Conservation (phyloP, 2,797 vertebrate genomes). For the Pogoniulus pusillus region DNA sequence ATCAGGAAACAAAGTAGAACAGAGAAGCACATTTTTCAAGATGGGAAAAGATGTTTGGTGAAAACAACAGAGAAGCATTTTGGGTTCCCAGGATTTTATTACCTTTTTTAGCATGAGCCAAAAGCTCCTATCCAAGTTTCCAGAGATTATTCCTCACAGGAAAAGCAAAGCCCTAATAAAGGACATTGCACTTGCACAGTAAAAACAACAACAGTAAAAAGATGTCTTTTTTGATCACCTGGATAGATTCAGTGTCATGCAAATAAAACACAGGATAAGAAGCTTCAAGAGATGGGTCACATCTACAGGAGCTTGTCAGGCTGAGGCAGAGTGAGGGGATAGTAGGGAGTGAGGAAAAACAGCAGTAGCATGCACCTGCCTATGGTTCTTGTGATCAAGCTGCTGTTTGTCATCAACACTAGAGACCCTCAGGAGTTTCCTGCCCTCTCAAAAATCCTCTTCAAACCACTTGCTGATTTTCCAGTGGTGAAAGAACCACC, state of each 20-base stretch:
- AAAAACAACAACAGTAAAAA: conserved; percentile 50
- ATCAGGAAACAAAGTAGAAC: conserved; percentile 14
- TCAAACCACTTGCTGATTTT: not conserved
- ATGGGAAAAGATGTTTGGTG: conserved; percentile 39
- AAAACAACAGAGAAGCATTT: conserved; percentile 48
- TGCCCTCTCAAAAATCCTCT: not conserved
- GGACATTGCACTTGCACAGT: conserved; percentile 20
- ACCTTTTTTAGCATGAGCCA: conserved; percentile 52
- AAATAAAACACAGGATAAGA: not conserved
- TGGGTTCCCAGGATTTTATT: conserved; percentile 65
- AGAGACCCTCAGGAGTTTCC: not conserved
- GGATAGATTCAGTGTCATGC: not conserved
- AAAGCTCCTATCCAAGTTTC: conserved; percentile 64
- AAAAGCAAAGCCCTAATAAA: conserved; percentile 62
- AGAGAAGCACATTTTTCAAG: conserved; percentile 45
- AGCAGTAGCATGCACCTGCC: not conserved
- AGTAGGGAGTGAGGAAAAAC: not conserved
- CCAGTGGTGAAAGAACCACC: not conserved
- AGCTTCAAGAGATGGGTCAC: not conserved
- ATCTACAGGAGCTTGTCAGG: not conserved
- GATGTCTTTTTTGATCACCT: conserved; percentile 54
- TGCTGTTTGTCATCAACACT: not conserved
- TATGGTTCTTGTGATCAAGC: not conserved
- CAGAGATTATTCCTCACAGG: conserved; percentile 53
- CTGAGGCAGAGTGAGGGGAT: not conserved